Conservation (phyloP, 2,888 invertebrate genomes). For the Andrena fulva region DNA sequence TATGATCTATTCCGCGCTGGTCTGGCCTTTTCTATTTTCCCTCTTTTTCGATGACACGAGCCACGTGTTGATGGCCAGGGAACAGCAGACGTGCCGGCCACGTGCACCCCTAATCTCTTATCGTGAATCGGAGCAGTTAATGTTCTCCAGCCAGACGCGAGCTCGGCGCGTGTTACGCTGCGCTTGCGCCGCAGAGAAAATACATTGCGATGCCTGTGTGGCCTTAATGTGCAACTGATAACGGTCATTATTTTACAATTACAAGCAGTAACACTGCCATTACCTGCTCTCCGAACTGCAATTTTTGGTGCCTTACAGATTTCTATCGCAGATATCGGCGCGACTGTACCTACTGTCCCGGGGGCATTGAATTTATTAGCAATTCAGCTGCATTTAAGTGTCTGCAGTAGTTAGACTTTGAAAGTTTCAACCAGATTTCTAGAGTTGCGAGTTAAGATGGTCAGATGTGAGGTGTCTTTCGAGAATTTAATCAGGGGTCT, state of each 20-base stretch:
- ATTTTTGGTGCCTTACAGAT: too few species aligned
- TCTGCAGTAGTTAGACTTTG: too few species aligned
- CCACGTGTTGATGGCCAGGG: slow-evolving; percentile 61
- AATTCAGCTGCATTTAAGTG: too few species aligned
- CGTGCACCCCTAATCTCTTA: slow-evolving; percentile 62
- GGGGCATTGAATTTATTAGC: too few species aligned
- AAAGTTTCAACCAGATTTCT: too few species aligned
- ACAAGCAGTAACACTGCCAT: not conserved
- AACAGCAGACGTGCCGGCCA: slow-evolving; percentile 52
- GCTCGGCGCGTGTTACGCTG: slow-evolving; percentile 15
- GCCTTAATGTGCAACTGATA: slow-evolving; percentile 10
- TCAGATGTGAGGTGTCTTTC: too few species aligned
- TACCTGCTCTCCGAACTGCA: not conserved
- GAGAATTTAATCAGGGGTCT: too few species aligned
- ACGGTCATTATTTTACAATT: slow-evolving; percentile 17
- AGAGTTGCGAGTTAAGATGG: too few species aligned
- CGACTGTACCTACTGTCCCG: too few species aligned
- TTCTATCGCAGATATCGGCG: too few species aligned
- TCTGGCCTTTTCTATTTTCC: slow-evolving; percentile 72
- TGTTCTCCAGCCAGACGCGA: slow-evolving; percentile 5
- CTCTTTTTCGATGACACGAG: slow-evolving; percentile 64
- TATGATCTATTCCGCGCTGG: slow-evolving; percentile 45
- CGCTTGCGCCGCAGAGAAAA: not conserved
- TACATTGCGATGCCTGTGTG: not conserved
- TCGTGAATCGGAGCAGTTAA: slow-evolving; percentile 50